A percentile compares a stretch with the other conserved stretches of the same genome.
These are phyloP conservation scores for Hypsopygia costalis DNA, from an alignment of 2,888 invertebrate species.

Conservation along the genomic window DNA sequence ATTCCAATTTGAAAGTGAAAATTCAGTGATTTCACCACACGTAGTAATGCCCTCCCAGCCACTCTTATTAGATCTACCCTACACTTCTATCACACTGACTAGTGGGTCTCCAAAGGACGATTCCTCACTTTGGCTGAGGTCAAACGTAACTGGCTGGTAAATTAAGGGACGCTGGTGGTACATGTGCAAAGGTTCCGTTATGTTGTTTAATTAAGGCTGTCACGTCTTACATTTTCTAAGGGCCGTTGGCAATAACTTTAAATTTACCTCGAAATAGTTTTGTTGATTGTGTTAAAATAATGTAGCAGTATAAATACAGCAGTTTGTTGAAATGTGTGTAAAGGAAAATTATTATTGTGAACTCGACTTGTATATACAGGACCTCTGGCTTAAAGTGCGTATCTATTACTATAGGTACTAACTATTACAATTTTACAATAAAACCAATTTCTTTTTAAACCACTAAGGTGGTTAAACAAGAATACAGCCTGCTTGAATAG, in stretches of 20 bases:
- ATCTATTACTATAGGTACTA: too few relatives aligned
- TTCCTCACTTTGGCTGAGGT: conserved; percentile 28
- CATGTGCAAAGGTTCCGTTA: conserved; percentile 38
- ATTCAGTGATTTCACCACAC: conserved; percentile 16
- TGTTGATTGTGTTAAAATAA: conserved; percentile 2
- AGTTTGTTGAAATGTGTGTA: too few relatives aligned
- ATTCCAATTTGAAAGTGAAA: conserved; percentile 12
- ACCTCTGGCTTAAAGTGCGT: too few relatives aligned
- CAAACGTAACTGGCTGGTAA: conserved; percentile 33
- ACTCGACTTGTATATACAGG: too few relatives aligned
- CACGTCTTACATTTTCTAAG: conserved; percentile 39
- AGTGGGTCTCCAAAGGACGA: conserved; percentile 31
- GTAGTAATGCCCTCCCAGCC: conserved; percentile 28
- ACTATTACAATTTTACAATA: too few relatives aligned
- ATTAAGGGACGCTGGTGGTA: conserved; percentile 29
- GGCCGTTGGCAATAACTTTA: conserved; percentile 20
- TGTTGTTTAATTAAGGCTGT: conserved; percentile 57
- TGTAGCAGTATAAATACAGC: background rate
- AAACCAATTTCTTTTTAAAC: too few relatives aligned
- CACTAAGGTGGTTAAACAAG: too few relatives aligned
- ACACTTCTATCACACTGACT: conserved; percentile 42
- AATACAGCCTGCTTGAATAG: too few relatives aligned
- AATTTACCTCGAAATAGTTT: conserved; percentile 16
- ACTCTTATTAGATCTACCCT: conserved; percentile 51
- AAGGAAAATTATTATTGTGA: too few relatives aligned